phyloP scores from a whole-genome alignment of 2,797 vertebrate genomes.

The Onychomys leucogaster region DNA sequence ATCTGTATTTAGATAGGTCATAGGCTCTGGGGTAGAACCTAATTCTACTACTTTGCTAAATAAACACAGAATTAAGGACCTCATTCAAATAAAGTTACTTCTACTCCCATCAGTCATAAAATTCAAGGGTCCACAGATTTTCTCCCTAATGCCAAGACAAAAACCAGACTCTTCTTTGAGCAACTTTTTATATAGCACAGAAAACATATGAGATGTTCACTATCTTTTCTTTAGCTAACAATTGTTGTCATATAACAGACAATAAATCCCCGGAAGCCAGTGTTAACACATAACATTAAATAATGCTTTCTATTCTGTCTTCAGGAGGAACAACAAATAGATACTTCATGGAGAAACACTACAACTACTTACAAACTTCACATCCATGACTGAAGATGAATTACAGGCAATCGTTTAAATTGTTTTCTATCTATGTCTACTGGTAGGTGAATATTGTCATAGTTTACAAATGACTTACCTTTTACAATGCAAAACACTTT shows the following conservation, averaged over 20 bases:
- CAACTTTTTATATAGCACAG: neutral
- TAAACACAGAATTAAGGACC: neutral
- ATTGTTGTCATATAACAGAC: neutral
- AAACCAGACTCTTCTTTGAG: too few species aligned
- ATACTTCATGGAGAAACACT: neutral
- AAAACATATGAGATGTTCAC: neutral
- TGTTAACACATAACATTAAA: neutral
- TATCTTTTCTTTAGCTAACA: neutral
- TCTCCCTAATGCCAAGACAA: neutral
- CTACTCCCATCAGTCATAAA: neutral
- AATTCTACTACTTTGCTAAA: neutral
- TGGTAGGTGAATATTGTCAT: slow-evolving; percentile 21
- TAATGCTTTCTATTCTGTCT: neutral
- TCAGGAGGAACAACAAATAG: neutral
- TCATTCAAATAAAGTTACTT: neutral
- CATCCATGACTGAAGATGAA: neutral
- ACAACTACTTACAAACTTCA: neutral
- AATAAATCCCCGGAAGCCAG: neutral
- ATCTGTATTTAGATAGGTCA: neutral
- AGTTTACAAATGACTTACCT: neutral
- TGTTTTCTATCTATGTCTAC: neutral
- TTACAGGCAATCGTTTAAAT: neutral
- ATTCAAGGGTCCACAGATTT: neutral
- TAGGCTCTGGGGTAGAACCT: neutral
- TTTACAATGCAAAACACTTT: neutral